Evolutionary conservation across 2,797 vertebrate genomes (phyloP).

Genomic region (Scolopax bukidnonensis): DNA sequence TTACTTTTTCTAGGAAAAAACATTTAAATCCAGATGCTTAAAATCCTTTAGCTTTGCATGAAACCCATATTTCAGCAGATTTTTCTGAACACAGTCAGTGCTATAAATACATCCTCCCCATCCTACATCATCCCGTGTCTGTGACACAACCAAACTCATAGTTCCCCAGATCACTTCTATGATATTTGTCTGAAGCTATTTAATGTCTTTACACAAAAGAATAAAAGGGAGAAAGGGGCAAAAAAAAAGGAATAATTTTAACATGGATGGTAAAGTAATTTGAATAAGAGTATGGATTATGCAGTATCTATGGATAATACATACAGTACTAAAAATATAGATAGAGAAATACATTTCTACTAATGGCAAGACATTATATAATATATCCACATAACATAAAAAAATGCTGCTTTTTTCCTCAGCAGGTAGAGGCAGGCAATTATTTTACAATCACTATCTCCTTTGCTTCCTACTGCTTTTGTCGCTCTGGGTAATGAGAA

Average conservation of each 20-base stretch:
- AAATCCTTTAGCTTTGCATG: not conserved
- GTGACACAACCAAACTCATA: not conserved
- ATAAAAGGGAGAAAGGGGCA: not conserved
- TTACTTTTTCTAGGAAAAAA: not conserved
- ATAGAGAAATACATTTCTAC: not conserved
- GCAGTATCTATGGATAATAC: not conserved
- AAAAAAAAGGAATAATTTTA: not conserved
- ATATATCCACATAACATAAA: not conserved
- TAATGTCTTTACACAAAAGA: not conserved
- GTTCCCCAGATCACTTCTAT: not conserved
- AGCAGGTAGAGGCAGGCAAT: not conserved
- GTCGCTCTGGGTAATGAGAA: not conserved
- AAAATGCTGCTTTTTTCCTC: not conserved
- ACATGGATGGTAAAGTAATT: not conserved
- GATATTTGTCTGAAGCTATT: not conserved
- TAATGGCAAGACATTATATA: not conserved
- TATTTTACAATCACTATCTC: not conserved
- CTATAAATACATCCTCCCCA: not conserved
- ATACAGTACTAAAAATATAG: not conserved
- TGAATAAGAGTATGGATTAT: not conserved
- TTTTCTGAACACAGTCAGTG: not conserved
- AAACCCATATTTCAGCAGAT: not conserved
- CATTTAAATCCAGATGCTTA: not conserved
- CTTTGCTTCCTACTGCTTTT: slow-evolving; percentile 1
- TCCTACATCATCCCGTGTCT: not conserved